Evolutionary conservation across 1,140 invertebrate genomes (phyloP), one percentile per base, ranked within the genome.

Genomic region (Medauroidea extradentata): DNA sequence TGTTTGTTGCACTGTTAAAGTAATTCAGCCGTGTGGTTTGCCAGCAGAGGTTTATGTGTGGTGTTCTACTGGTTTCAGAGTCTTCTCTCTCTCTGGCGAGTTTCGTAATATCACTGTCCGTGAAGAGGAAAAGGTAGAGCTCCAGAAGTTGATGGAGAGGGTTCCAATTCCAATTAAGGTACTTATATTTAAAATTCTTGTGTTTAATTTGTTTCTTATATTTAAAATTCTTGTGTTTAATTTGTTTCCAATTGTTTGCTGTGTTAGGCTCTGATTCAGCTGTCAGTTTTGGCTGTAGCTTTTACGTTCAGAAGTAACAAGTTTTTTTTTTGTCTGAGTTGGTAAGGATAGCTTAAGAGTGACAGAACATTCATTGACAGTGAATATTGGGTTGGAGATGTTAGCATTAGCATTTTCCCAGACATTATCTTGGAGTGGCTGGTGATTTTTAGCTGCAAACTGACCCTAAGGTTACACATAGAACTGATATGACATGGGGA

Each of bases 161-260:
- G 97, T 99, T 0, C 98, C 98, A 0, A 98, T 99, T 61, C 98
- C 98, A 0, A 98, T 99, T 51, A 99, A 99, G 69, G 60, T 60
- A 63, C 16, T n/a, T n/a, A n/a, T n/a, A n/a, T n/a, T n/a, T n/a
- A 16, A 19, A 18, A 2, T 4, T 18, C 2, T 48, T 48, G 13
- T 49, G 9, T 48, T n/a, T n/a, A 9, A n/a, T 8, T n/a, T 48
- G 11, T 14, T 48, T 9, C 19, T n/a, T n/a, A n/a, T n/a, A n/a
- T n/a, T n/a, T n/a, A n/a, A n/a, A 5, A 1, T 11, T 25, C 2
- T 51, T 51, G 4, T 34, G 3, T 51, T 24, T 4, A 5, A 24
- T n/a, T 4, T 51, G 4, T 5, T 27, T 16, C 8, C 9, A 51
- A 19, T 27, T 4, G 16, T n/a, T 51, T 3, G 9, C 3, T 51